phyloP scores from a whole-genome alignment of 2,113 vertebrate genomes.

The Ahaetulla prasina region DNA sequence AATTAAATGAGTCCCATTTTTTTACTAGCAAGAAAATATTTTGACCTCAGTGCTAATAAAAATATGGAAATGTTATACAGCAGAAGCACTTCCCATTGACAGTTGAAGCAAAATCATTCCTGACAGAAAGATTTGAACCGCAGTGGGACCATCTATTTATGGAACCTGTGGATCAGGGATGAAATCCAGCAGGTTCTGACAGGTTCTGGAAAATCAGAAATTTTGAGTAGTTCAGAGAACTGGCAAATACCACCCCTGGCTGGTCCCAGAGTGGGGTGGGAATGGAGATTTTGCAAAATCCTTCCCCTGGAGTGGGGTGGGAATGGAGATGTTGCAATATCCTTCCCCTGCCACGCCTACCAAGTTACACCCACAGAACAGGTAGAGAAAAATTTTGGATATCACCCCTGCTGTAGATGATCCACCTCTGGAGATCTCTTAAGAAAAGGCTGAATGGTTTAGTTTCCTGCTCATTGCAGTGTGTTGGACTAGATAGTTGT shows the following conservation, averaged over 20 bases:
- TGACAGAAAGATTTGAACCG: background rate
- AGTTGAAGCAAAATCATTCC: background rate
- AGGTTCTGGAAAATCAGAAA: too few species aligned
- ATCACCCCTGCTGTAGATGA: too few species aligned
- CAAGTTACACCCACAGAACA: too few species aligned
- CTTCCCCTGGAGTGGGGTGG: too few species aligned
- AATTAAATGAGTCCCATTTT: background rate
- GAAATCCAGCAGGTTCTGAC: too few species aligned
- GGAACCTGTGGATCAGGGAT: background rate
- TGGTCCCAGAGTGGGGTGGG: too few species aligned
- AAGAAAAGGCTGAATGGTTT: background rate
- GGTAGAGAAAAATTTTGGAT: too few species aligned
- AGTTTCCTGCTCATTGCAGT: background rate
- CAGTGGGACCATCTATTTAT: background rate
- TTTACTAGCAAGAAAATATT: background rate
- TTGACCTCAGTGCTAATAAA: background rate
- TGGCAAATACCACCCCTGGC: too few species aligned
- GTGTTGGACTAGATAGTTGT: background rate
- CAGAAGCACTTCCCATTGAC: background rate
- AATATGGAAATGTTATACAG: background rate
- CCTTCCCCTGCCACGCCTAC: too few species aligned
- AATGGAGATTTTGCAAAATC: too few species aligned
- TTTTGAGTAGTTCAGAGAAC: too few species aligned
- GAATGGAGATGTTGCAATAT: too few species aligned
- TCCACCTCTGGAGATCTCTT: background rate